Evolutionary conservation across 2,113 vertebrate species (phyloP), one percentile per base, ranked within the genome.

Genomic region (Excalfactoria chinensis): DNA sequence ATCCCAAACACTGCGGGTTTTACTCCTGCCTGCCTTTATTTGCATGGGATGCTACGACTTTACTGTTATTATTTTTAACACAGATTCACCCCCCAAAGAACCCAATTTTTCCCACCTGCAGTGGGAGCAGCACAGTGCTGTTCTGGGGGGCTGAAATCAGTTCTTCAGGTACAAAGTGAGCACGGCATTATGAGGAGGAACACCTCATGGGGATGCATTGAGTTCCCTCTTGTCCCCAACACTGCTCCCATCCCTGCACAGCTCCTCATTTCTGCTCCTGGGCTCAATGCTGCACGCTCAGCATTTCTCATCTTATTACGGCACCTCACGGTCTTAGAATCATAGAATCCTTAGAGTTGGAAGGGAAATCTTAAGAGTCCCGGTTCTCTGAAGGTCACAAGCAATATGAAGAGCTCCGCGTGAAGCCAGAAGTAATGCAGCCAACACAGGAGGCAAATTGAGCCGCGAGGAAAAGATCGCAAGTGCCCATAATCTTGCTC

Each of bases 401-500:
- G 18, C 46, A n/a, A 67, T 32, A 13, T 12, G 4, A 22, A 48
- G 44, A 49, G 58, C 70, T 66, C 58, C 35, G 13, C 35, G 35
- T 59, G 6, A 51, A 85, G 82, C 75, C 86, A 84, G 13, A 35
- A 51, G 55, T 4, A 64, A 81, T 0, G 28, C 51, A 51, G 51
- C 74, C 89, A 85, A 41, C 67, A 44, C 55, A 6, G 91, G 64
- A 93, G 78, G 74, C 59, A 46, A 79, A 82, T 1, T 8, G 87
- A 92, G 89, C 17, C 10, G 59, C 44, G 64, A 70, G 87, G 35
- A 67, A 32, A 48, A 89, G 77, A 51, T 10, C 40, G 32, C 56
- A 68, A 92, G 69, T 30, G 78, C 74, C 88, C 55, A 2, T 84
- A 66, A 90, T 82, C 81, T 70, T 69, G 90, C 86, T 93, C 59